Base-by-base conservation (phyloP, 2,888 invertebrate genomes). In the Standfussiana lucernea region DNA sequence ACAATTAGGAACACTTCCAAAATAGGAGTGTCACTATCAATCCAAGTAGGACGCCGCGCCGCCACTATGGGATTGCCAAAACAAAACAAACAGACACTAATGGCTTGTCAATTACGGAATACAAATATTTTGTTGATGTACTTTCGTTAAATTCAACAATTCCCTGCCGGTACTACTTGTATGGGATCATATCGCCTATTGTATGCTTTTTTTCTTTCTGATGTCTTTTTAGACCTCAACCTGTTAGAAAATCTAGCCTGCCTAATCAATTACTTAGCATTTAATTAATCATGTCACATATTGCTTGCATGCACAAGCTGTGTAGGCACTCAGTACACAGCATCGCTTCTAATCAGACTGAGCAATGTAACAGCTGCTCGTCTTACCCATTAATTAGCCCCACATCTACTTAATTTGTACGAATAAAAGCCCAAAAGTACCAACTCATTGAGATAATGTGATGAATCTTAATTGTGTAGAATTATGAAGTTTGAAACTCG, bases 91-190 rank as follows among this genome's bases (percentile, higher is more conserved):
- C 76, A 71, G 24, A 40, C 24, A 37, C 62, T 73, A 80, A 80
- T 83, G 72, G 76, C 62, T 76, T 70, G 59, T 67, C 76, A 75
- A 83, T 79, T 71, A 83, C 66, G 56, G 28, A 72, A 71, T 56
- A 69, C 53, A 69, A 72, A 62, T 53, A 28, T 28, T 71, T 47
- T 67, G 15, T 3, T 35, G 18, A 13, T 50, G 64, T 56, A 59
- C 15, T 74, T 81, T 68, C 35, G 15, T 24, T 53, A 78, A 71
- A 64, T 42, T 56, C 1, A 56, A 18, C 13, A 64, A 37, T 77
- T 37, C n/a, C 15, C 32, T 61, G 35, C 7, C 75, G 47, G 40
- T 47, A 47, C 7, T n/a, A 59, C 37, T 24, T 28, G 21, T 35
- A 59, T 37, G 32, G 61, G 18, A 42, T 5, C 32, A 35, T 28